Conservation (phyloP, 2,888 invertebrate species). For the Drosophila mettleri region DNA sequence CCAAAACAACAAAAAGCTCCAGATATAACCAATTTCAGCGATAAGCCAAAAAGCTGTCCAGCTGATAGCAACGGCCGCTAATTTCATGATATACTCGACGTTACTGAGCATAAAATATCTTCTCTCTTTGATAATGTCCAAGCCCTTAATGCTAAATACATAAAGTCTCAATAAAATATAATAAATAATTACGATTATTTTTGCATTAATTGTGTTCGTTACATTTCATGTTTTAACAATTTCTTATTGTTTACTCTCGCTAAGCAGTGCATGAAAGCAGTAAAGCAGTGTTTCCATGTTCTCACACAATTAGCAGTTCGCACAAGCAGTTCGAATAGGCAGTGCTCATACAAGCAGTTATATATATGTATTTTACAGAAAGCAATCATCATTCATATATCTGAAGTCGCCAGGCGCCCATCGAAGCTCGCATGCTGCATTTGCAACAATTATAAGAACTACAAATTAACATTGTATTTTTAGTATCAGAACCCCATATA, state of each 20-base stretch:
- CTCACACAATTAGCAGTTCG: neutral
- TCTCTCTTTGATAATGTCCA: neutral
- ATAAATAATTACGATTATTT: too few relatives aligned
- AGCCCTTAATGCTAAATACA: neutral
- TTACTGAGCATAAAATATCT: neutral
- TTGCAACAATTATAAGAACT: too few relatives aligned
- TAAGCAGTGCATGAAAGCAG: neutral
- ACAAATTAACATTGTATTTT: too few relatives aligned
- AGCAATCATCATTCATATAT: too few relatives aligned
- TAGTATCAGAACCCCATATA: too few relatives aligned
- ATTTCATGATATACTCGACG: slow-evolving; percentile 23
- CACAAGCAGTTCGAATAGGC: neutral
- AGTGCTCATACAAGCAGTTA: neutral
- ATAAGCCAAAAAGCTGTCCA: slow-evolving; percentile 40
- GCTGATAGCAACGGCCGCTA: slow-evolving; percentile 23
- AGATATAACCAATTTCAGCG: slow-evolving; percentile 38
- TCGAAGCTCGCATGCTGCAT: too few relatives aligned
- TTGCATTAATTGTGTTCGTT: neutral
- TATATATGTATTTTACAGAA: too few relatives aligned
- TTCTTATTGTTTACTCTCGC: neutral
- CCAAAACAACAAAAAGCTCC: slow-evolving; percentile 44
- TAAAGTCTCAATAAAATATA: too few relatives aligned
- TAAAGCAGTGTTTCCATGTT: neutral
- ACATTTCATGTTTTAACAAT: neutral
- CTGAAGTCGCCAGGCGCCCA: too few relatives aligned